These are phyloP conservation scores for Trachymyrmex cornetzi DNA, from an alignment of 1,140 invertebrate genomes.

Conservation along the genomic window DNA sequence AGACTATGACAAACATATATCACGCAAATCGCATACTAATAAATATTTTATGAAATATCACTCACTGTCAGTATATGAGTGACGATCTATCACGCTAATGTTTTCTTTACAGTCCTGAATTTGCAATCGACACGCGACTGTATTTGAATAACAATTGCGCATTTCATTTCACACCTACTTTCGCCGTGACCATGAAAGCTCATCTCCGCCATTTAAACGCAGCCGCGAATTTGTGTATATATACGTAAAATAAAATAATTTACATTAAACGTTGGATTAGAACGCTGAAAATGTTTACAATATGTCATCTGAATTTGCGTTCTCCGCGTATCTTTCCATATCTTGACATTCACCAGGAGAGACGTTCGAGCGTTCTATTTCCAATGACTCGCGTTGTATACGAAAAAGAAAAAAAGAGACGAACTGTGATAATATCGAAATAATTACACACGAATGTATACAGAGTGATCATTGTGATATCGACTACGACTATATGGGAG, in stretches of 20 bases:
- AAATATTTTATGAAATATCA: slow-evolving; percentile 42
- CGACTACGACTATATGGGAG: not conserved
- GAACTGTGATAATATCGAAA: not conserved
- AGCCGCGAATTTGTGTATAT: not conserved
- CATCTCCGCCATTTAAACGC: not conserved
- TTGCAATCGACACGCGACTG: slow-evolving; percentile 26
- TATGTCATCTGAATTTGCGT: not conserved
- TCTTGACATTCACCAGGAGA: not conserved
- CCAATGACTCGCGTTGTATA: not conserved
- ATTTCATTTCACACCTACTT: slow-evolving; percentile 29
- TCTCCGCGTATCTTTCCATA: not conserved
- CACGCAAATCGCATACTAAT: slow-evolving; percentile 5
- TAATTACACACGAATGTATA: not conserved
- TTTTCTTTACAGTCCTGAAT: not conserved
- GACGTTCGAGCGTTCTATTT: not conserved
- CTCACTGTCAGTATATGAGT: not conserved
- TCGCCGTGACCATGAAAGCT: slow-evolving; percentile 13
- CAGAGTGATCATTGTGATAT: not conserved
- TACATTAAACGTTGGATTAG: not conserved
- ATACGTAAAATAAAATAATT: not conserved
- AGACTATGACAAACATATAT: not conserved
- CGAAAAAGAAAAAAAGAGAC: not conserved
- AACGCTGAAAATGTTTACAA: not conserved
- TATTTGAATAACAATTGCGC: slow-evolving; percentile 37
- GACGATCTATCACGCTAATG: not conserved